Evolutionary conservation across 2,113 vertebrate species (phyloP).

Genomic region (Phaethornis superciliosus): DNA sequence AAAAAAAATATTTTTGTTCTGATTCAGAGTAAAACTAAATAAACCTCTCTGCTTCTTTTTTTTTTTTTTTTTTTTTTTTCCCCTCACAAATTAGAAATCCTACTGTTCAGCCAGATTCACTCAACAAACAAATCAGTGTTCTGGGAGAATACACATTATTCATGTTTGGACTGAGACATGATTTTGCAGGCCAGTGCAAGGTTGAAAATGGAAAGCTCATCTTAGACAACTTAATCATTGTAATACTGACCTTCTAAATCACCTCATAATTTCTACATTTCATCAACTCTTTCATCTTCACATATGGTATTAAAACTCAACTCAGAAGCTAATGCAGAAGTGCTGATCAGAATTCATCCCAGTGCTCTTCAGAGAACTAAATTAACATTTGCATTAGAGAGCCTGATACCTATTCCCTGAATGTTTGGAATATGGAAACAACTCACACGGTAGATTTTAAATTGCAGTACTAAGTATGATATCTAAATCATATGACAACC

Average conservation of each 20-base stretch:
- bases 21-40: background rate
- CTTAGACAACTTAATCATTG: background rate
- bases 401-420: background rate
- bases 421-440: background rate
- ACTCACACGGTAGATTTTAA: background rate
- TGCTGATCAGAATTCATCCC: background rate
- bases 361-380: background rate
- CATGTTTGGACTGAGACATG: background rate
- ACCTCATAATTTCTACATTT: background rate
- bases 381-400: conserved; percentile 26
- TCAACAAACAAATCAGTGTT: background rate
- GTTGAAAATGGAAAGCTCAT: background rate
- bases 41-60: background rate
- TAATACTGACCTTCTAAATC: background rate
- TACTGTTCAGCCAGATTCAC: background rate
- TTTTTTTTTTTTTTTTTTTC: no score
- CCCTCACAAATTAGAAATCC: background rate
- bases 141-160: background rate
- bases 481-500: background rate
- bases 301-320: background rate
- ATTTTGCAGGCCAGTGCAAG: background rate
- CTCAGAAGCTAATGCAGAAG: background rate
- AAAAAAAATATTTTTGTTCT: background rate
- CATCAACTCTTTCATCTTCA: background rate
- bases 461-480: background rate